These are phyloP conservation scores for Cynoglossus semilaevis DNA, from an alignment of 2,113 vertebrate species.

Conservation along the genomic window DNA sequence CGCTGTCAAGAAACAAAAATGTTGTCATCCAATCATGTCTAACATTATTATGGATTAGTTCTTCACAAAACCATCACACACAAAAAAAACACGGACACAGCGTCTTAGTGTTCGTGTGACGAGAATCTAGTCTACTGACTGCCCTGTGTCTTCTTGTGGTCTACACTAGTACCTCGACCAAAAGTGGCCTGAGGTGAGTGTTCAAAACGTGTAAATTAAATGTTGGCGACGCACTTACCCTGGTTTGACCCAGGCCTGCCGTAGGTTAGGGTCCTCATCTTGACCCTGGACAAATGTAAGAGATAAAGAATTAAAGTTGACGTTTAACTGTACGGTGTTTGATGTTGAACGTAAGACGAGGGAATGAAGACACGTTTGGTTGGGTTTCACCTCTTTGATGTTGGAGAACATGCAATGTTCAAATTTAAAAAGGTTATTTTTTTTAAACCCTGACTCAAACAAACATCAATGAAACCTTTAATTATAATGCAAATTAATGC, in stretches of 20 bases:
- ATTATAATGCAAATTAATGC: no score
- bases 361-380: constrained; percentile 40
- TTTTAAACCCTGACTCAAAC: constrained; percentile 4
- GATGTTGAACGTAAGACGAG: background rate
- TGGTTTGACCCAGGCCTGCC: constrained; percentile 88
- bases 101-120: no score
- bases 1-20: constrained; percentile 66
- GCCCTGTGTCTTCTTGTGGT: no score
- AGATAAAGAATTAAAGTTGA: constrained; percentile 17
- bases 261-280: constrained; percentile 74
- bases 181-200: no score
- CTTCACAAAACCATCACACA: no score
- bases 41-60: background rate
- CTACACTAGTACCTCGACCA: no score
- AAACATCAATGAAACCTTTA: constrained; percentile 4
- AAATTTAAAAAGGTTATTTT: constrained; percentile 1
- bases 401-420: constrained; percentile 29
- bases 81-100: no score
- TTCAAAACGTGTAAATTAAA: no score
- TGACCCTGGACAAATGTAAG: constrained; percentile 34
- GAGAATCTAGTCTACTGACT: no score
- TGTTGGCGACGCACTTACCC: constrained; percentile 77
- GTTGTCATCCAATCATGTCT: background rate
- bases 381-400: constrained; percentile 70
- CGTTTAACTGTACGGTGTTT: background rate